Evolutionary conservation across 2,888 invertebrate genomes (phyloP).

Genomic region (Melitaea athalia): DNA sequence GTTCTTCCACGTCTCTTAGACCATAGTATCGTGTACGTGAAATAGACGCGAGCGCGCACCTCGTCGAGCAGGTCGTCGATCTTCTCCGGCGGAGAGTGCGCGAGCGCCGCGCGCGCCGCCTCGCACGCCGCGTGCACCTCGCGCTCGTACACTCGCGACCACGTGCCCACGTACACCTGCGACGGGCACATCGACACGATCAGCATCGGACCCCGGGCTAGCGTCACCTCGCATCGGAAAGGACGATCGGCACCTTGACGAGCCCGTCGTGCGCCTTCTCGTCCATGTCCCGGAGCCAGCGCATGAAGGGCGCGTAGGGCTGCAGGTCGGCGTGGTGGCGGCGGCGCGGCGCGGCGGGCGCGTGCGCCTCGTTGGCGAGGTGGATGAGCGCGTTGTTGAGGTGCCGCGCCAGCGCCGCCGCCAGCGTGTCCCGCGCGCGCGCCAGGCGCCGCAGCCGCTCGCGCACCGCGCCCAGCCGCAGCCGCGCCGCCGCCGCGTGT

Average conservation of each 20-base stretch:
- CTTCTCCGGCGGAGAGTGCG: conserved; percentile 47
- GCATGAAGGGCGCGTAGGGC: conserved; percentile 95
- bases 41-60: conserved; percentile 39
- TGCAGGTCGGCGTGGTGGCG: conserved; percentile 92
- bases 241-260: conserved; percentile 78
- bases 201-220: not conserved
- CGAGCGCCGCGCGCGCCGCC: conserved; percentile 82
- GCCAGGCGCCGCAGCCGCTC: conserved; percentile 61
- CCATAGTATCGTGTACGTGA: too few species aligned
- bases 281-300: conserved; percentile 94
- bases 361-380: conserved; percentile 88
- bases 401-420: conserved; percentile 90
- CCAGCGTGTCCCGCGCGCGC: conserved; percentile 68
- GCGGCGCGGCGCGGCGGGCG: conserved; percentile 33
- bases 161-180: conserved; percentile 87
- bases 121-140: conserved; percentile 91
- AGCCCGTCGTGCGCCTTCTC: conserved; percentile 90
- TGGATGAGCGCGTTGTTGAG: conserved; percentile 97
- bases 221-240: not conserved
- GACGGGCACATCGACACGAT: not conserved
- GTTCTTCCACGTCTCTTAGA: too few species aligned
- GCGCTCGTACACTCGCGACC: conserved; percentile 94
- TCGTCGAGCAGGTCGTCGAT: conserved; percentile 57
- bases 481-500: conserved; percentile 46
- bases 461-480: conserved; percentile 60